These are phyloP conservation scores for Adelphocoris suturalis DNA, from an alignment of 2,888 invertebrate species.

Conservation along the genomic window DNA sequence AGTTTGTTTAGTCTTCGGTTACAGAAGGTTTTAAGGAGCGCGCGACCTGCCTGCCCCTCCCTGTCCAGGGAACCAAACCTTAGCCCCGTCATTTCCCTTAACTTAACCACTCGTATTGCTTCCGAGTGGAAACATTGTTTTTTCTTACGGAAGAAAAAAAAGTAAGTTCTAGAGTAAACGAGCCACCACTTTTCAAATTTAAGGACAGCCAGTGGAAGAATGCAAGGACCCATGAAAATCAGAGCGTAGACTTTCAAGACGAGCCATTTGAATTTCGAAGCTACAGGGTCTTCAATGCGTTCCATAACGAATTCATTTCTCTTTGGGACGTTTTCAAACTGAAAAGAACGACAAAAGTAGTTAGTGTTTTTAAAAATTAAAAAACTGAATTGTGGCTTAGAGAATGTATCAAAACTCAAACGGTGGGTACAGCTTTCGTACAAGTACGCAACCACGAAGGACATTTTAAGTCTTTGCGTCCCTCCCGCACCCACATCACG, in stretches of 20 bases:
- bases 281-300: slow-evolving; percentile 78
- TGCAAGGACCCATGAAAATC: slow-evolving; percentile 90
- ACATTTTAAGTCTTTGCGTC: too few species aligned
- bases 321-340: slow-evolving; percentile 78
- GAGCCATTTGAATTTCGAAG: slow-evolving; percentile 81
- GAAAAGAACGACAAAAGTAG: slow-evolving; percentile 56
- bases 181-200: slow-evolving; percentile 85
- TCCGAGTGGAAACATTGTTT: too few species aligned
- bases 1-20: slow-evolving; percentile 17
- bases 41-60: not conserved
- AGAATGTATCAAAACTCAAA: too few species aligned
- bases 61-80: too few species aligned
- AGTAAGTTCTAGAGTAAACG: slow-evolving; percentile 84
- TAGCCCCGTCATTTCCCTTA: too few species aligned
- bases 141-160: too few species aligned
- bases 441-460: too few species aligned
- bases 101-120: too few species aligned
- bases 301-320: slow-evolving; percentile 80
- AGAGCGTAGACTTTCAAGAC: slow-evolving; percentile 87
- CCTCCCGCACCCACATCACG: too few species aligned
- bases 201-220: slow-evolving; percentile 87
- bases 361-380: too few species aligned
- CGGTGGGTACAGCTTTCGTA: too few species aligned
- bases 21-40: not conserved
- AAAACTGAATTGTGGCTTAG: too few species aligned